Conservation (phyloP, 2,113 vertebrate genomes). For the Egretta garzetta region DNA sequence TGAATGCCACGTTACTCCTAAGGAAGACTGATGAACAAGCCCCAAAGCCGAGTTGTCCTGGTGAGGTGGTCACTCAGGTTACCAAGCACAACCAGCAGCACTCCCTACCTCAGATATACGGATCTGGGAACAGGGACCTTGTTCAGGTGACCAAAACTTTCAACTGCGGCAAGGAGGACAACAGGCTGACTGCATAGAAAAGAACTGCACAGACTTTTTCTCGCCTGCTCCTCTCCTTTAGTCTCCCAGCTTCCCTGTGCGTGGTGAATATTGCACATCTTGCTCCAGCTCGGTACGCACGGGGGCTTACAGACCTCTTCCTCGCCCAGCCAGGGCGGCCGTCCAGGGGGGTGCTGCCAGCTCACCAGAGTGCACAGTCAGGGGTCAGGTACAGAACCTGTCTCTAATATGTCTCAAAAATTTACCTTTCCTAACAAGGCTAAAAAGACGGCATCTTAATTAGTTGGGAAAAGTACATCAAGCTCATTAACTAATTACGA, state of each 20-base stretch:
- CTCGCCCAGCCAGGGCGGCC: neutral
- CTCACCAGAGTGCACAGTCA: neutral
- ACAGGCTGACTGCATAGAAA: neutral
- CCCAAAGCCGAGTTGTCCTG: neutral
- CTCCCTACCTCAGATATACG: neutral
- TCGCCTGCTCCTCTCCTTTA: neutral
- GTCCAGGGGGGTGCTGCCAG: neutral
- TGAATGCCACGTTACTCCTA: neutral
- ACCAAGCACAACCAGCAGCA: neutral
- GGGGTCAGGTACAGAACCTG: neutral
- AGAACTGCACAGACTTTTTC: neutral
- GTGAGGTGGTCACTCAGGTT: neutral
- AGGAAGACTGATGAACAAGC: neutral
- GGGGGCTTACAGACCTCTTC: neutral
- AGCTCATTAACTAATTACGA: constrained; percentile 60
- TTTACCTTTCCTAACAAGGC: neutral
- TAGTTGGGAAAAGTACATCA: constrained; percentile 48
- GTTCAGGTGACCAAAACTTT: neutral
- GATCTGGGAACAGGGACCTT: neutral
- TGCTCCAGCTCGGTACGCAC: no score
- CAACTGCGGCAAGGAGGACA: neutral
- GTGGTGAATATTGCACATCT: neutral
- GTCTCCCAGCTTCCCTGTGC: neutral
- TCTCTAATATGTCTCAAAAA: neutral
- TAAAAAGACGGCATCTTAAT: constrained; percentile 24